These are phyloP conservation scores for Drepana arcuata DNA, from an alignment of 1,140 invertebrate species.

Conservation along the genomic window DNA sequence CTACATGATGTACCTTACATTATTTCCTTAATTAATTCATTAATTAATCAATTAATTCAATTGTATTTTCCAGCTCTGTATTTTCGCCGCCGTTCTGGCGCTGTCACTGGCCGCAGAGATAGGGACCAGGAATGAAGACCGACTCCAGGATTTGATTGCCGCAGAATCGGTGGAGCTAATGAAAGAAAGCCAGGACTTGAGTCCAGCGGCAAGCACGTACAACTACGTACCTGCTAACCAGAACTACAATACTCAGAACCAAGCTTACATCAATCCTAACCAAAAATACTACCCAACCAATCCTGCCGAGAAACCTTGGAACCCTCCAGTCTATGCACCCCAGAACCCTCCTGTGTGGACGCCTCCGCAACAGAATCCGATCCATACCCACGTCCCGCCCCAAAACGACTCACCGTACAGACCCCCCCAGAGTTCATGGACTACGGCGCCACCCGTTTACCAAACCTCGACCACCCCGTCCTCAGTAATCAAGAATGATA, in stretches of 20 bases:
- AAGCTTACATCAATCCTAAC: too few species aligned
- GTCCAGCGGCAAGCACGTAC: conserved; percentile 19
- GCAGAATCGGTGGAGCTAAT: conserved; percentile 22
- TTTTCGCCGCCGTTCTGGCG: conserved; percentile 37
- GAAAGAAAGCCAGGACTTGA: conserved; percentile 17
- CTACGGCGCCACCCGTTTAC: conserved; percentile 3
- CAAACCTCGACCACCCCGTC: conserved; percentile 47
- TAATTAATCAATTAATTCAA: conserved; percentile 4
- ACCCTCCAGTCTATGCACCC: too few species aligned
- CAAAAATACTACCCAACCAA: too few species aligned
- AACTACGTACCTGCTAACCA: conserved; percentile 20
- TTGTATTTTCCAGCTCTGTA: conserved; percentile 29
- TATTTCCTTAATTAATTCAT: neutral
- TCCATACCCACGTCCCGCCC: conserved; percentile 10
- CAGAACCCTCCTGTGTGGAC: conserved; percentile 13
- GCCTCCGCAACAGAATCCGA: neutral
- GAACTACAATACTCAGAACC: too few species aligned
- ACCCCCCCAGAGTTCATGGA: conserved; percentile 4
- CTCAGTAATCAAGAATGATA: conserved; percentile 72
- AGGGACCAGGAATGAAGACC: conserved; percentile 15
- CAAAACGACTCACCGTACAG: conserved; percentile 20
- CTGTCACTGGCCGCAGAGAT: conserved; percentile 34
- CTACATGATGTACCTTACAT: neutral
- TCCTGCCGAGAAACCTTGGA: too few species aligned
- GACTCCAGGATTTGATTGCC: conserved; percentile 24